Evolutionary conservation across 2,888 invertebrate species (phyloP), one percentile per base, ranked within the genome.

Genomic region (Lasius platythorax): DNA sequence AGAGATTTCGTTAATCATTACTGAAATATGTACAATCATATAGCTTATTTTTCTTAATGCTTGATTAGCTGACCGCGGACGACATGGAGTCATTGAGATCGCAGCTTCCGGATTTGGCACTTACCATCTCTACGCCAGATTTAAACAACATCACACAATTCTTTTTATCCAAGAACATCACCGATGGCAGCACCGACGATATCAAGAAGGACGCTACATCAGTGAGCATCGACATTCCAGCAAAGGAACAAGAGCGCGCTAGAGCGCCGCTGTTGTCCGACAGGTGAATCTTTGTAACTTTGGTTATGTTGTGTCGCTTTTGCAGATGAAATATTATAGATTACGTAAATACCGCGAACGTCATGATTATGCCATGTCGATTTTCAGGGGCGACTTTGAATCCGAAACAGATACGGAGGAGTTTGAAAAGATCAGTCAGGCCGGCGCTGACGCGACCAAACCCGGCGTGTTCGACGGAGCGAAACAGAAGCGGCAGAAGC

Each of bases 391-490:
- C 87, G 93, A 91, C 50, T 97, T 97, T 93, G 98, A 98, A 93
- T 98, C 97, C 0, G 97, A 97, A 95, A 97, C 97, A 0, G 98
- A 98, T 92, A 97, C 97, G 0, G 97, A 98, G 92, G 98, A 98
- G 93, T 98, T 98, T 95, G 98, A 98, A 95, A 97, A 97, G 93
- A 96, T 98, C 11, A 96, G 96, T 23, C 97, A 97, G 94, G 61
- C 79, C 46, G 91, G 91, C 3, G 88, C 63, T 9, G 94, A 94
- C 79, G 46, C 46, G 46, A 92, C 93, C 40, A 95, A 94, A 85
- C 90, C 93, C 66, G 91, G 87, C 23, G 92, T 92, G 6, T 93
- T 91, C 90, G 93, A 94, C 75, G 91, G 92, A 78, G 87, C 87
- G 68, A 92, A 92, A 85, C 91, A 91, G 86, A 87, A 86, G 75